Evolutionary conservation across 2,797 vertebrate genomes (phyloP), one percentile per base, ranked within the genome.

Genomic region (Megaceryle alcyon): DNA sequence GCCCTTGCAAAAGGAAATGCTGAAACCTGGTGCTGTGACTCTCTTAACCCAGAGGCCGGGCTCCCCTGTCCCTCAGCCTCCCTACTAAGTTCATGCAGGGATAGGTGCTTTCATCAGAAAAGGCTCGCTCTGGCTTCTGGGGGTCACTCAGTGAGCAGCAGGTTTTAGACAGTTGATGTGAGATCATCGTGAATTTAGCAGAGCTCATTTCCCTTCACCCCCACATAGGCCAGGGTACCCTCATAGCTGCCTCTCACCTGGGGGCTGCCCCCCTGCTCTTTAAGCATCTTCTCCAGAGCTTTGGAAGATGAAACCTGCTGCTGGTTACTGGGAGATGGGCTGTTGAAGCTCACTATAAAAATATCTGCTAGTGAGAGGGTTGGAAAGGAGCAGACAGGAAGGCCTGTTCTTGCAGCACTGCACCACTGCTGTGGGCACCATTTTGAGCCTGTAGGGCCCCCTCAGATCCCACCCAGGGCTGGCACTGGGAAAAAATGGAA

Each of bases 381-480:
- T 25, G 43, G 43, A 39, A 82, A 41, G 56, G 12, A 19, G n/a
- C 54, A 37, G 1, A 22, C n/a, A 31, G 3, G 12, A 48, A 57
- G 19, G 31, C 8, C 31, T 29, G 53, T 13, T 54, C 19, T 51
- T 23, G 46, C 2, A 8, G 31, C 3, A 1, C 25, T 10, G 43
- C 1, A 1, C 37, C 12, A 14, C 35, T 15, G 13, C 16, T 0
- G 0, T 1, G 39, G 51, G 37, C 3, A 4, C 68, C 26, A 18
- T n/a, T 51, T 80, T 20, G 26, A 35, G 8, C 33, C 4, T 1
- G 37, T 14, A 59, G 21, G 22, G 56, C 9, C 22, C 21, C 1
- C 6, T 8, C 2, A 8, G 31, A 59, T 8, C 39, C 19, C 25
- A 10, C 10, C 2, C 8, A 11, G 43, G 35, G n/a, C 39, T 53